phyloP scores from a whole-genome alignment of 1,140 invertebrate genomes.

The Arctopsyche grandis region DNA sequence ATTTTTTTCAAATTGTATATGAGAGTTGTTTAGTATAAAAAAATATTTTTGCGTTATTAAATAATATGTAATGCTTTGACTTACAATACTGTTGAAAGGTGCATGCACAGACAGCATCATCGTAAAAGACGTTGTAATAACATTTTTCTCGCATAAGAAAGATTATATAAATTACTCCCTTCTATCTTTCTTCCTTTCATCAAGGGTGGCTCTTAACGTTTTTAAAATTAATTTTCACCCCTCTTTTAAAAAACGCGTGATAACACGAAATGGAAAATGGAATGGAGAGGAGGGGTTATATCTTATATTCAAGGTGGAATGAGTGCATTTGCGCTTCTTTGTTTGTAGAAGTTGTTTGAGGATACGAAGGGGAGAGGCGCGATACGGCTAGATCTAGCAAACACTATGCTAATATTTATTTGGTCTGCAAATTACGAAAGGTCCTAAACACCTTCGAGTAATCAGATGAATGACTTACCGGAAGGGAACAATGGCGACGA shows the following conservation, averaged over 20 bases:
- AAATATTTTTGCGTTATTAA: no score
- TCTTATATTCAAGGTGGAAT: no score
- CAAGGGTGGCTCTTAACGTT: slow-evolving; percentile 10
- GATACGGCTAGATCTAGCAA: background rate
- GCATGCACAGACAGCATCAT: no score
- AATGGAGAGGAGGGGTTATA: background rate
- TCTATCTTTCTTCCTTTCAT: background rate
- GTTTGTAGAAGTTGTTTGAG: slow-evolving; percentile 11
- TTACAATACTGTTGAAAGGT: no score
- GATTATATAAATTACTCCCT: slow-evolving; percentile 20
- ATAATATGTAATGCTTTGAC: no score
- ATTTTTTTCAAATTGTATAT: no score
- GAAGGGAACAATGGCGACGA: slow-evolving; percentile 39
- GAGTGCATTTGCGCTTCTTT: slow-evolving; percentile 17
- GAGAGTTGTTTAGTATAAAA: no score
- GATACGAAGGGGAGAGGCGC: background rate
- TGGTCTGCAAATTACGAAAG: slow-evolving; percentile 49
- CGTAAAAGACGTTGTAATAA: no score
- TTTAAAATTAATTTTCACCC: slow-evolving; percentile 26
- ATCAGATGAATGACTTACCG: slow-evolving; percentile 44
- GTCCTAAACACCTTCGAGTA: slow-evolving; percentile 43
- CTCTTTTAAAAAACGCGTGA: slow-evolving; percentile 13
- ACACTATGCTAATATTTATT: slow-evolving; percentile 48
- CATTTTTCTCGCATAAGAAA: background rate
- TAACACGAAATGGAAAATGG: slow-evolving; percentile 13